Base-by-base conservation (phyloP, 2,888 invertebrate genomes). In the Hylaea fasciaria region DNA sequence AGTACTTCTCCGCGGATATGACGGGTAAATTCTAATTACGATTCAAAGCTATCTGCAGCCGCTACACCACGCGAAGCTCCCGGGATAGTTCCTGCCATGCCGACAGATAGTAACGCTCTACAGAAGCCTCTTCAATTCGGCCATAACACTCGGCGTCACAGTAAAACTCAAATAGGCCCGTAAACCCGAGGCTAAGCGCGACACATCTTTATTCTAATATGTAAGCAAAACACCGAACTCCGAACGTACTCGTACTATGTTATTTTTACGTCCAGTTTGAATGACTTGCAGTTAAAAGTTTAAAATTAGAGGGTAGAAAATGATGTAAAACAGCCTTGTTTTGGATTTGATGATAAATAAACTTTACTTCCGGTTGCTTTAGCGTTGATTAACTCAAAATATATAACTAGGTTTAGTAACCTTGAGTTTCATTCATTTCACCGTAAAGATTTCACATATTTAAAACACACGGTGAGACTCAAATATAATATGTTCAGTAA, bases 131-230 rank as follows among this genome's bases (percentile, higher is more conserved):
- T 52, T 41, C 50, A 54, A 50, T 54, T 43, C 54, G 32, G 61
- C 56, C 41, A 45, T 57, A 57, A 57, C 62, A 53, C 41, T 61
- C 40, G 45, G 16, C 51, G 61, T 29, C 51, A 47, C 64, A 67
- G 56, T 67, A 64, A 65, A 65, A 62, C 47, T 51, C 46, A 54
- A 66, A 69, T 62, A 51, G 64, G 62, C 41, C 46, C 64, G 56
- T 69, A 69, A 69, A 66, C 52, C 48, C 54, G 28, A 56, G 52
- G 64, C 59, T 62, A 56, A 62, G 43, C 56, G 55, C 64, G 67
- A 63, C 67, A 64, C 69, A 59, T 59, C 66, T 62, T 48, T 49
- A 69, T 63, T 63, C 66, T 64, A 67, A 64, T 61, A 59, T 66
- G 69, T 66, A 65, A 66, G 66, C 69, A 66, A 60, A 63, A 64